phyloP scores from a whole-genome alignment of 2,797 vertebrate genomes.

The Scleropages formosus region DNA sequence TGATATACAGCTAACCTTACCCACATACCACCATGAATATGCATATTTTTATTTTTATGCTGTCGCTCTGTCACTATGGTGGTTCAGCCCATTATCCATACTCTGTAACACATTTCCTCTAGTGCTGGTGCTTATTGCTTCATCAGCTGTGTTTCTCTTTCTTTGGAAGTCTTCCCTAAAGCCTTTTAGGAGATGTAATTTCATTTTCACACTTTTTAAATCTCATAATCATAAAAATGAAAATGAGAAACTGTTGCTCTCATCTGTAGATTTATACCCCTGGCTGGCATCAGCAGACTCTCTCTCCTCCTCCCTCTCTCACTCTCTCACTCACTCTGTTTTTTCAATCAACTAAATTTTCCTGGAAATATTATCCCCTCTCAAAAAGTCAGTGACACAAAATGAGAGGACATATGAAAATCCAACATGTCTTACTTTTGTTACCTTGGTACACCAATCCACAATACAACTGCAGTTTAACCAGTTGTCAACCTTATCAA shows the following conservation, averaged over 20 bases:
- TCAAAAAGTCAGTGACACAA: constrained; percentile 31
- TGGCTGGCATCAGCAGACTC: constrained; percentile 15
- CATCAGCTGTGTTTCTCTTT: neutral
- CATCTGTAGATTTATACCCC: constrained; percentile 30
- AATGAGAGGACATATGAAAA: constrained; percentile 26
- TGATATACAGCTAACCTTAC: neutral
- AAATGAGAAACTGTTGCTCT: constrained; percentile 27
- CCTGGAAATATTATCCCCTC: constrained; percentile 33
- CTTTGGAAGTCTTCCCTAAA: constrained; percentile 23
- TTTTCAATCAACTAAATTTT: constrained; percentile 39
- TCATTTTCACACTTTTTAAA: constrained; percentile 30
- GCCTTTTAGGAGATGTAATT: constrained; percentile 18
- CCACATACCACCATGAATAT: neutral
- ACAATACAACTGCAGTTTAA: too few relatives aligned
- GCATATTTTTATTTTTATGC: neutral
- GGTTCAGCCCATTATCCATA: neutral
- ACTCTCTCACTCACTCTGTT: neutral
- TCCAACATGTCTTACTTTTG: neutral
- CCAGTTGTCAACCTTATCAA: too few relatives aligned
- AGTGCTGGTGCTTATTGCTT: neutral
- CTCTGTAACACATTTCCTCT: neutral
- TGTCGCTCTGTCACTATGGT: neutral
- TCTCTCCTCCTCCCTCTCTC: neutral
- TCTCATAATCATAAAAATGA: constrained; percentile 27
- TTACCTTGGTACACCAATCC: too few relatives aligned